These are phyloP conservation scores for Fundulus diaphanus DNA, from an alignment of 2,797 vertebrate species.

Conservation along the genomic window DNA sequence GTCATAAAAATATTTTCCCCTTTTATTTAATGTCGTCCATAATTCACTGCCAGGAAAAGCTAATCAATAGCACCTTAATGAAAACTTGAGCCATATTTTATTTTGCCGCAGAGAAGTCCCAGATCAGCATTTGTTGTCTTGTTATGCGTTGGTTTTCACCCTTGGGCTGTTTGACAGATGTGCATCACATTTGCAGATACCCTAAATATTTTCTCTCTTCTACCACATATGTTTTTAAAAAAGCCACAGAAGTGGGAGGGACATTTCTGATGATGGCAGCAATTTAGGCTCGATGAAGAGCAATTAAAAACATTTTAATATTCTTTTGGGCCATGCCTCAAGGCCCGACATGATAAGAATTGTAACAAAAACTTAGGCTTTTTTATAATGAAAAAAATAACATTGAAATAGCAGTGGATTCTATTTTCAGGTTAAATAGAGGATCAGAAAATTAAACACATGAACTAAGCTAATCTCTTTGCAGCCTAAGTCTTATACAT, in stretches of 20 bases:
- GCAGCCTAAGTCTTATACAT: background rate
- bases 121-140: constrained; percentile 94
- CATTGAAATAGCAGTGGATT: background rate
- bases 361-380: constrained; percentile 13
- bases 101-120: constrained; percentile 91
- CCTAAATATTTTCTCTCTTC: constrained; percentile 83
- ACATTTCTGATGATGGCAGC: constrained; percentile 69
- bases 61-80: constrained; percentile 99
- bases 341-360: constrained; percentile 23
- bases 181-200: constrained; percentile 83
- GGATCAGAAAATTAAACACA: background rate
- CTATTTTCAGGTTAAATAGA: background rate
- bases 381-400: background rate
- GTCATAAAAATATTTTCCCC: constrained; percentile 99
- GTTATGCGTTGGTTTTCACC: constrained; percentile 83
- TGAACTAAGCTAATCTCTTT: background rate
- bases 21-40: constrained; percentile 99
- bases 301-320: constrained; percentile 45
- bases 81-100: constrained; percentile 99
- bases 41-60: constrained; percentile 99
- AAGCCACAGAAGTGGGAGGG: constrained; percentile 60
- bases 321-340: constrained; percentile 36
- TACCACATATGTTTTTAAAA: constrained; percentile 78
- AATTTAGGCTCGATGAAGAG: constrained; percentile 43
- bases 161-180: constrained; percentile 85